Conservation (phyloP, 2,113 vertebrate species). For the Odocoileus hemionus region DNA sequence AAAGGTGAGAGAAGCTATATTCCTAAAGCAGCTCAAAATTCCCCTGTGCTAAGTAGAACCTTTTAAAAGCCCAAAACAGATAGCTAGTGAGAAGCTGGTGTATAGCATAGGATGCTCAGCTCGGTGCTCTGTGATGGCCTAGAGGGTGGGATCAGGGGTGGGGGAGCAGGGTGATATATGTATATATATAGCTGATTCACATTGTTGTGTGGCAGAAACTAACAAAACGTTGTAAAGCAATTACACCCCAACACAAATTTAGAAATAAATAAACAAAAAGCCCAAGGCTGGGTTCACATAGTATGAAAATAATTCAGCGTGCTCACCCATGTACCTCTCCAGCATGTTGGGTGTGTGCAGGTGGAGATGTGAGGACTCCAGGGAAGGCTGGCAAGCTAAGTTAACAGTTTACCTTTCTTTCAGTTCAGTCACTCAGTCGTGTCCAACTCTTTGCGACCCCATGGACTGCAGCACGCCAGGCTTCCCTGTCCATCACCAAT, state of each 20-base stretch:
- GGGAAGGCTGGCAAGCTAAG: not conserved
- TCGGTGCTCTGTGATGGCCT: not conserved
- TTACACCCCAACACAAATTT: not conserved
- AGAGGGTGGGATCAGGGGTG: not conserved
- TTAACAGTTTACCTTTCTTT: not conserved
- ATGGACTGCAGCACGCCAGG: not conserved
- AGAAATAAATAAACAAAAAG: not conserved
- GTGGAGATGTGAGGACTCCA: not conserved
- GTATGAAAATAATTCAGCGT: not conserved
- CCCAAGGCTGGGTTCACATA: not conserved
- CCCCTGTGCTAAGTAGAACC: not conserved
- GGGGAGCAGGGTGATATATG: not conserved
- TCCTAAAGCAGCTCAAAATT: not conserved
- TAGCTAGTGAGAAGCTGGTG: not conserved
- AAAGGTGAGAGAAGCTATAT: not conserved
- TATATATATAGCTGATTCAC: not conserved
- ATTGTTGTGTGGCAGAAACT: not conserved
- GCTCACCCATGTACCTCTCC: not conserved
- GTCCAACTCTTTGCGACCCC: not conserved
- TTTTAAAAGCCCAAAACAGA: not conserved
- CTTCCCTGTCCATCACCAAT: not conserved
- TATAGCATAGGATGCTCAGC: not conserved
- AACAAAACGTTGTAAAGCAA: not conserved
- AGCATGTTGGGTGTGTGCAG: rapidly evolving
- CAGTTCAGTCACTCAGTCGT: not conserved